A percentile compares a stretch with the other conserved stretches of the same genome.
phyloP scores from a whole-genome alignment of 2,797 vertebrate genomes.

The Spondyliosoma cantharus region DNA sequence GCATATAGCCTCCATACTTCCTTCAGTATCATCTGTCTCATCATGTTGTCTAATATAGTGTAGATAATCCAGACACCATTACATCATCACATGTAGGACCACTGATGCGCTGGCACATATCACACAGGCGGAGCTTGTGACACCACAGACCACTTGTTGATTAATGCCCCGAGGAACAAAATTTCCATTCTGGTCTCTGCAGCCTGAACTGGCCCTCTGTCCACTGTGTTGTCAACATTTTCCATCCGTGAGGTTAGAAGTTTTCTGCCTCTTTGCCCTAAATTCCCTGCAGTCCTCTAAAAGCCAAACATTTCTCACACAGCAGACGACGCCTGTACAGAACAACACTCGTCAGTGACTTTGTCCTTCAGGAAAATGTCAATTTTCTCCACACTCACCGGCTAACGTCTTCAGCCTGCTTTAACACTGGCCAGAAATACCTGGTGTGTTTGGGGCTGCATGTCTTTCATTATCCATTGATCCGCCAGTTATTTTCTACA shows the following conservation, averaged over 20 bases:
- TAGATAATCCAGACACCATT: conserved; percentile 28
- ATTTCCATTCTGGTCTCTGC: conserved; percentile 16
- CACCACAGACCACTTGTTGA: conserved; percentile 31
- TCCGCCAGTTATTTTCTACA: not conserved
- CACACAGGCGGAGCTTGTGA: conserved; percentile 14
- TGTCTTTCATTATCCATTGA: not conserved
- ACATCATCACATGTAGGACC: conserved; percentile 26
- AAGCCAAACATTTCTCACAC: conserved; percentile 31
- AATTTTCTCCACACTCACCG: not conserved
- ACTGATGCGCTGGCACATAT: conserved; percentile 39
- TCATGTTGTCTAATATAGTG: not conserved
- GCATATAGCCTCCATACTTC: not conserved
- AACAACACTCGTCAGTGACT: conserved; percentile 6
- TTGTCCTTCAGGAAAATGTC: not conserved
- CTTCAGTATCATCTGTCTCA: conserved; percentile 1
- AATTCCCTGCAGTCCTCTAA: conserved; percentile 18
- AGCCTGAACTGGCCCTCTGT: conserved; percentile 40
- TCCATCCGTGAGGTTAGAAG: conserved; percentile 37
- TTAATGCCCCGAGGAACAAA: conserved; percentile 37
- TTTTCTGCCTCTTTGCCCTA: conserved; percentile 48
- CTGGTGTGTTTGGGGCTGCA: not conserved
- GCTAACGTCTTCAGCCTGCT: not conserved
- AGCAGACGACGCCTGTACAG: conserved; percentile 16
- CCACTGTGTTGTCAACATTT: conserved; percentile 56
- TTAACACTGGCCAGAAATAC: not conserved